phyloP scores from a whole-genome alignment of 1,140 invertebrate species.

The Teleopsis dalmanni region DNA sequence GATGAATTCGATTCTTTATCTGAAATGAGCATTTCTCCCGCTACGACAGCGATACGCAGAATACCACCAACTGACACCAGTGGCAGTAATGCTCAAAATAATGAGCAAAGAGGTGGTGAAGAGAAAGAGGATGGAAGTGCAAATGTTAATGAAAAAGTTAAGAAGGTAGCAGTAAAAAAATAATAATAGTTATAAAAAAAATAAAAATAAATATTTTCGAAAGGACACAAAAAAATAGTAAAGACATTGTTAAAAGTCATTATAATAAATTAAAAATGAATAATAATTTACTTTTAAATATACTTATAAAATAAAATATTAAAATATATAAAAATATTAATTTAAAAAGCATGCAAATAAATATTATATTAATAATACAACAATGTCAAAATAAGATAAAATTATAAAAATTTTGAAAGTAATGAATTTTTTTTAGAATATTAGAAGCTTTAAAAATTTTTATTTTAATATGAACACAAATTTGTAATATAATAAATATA shows the following conservation, averaged over 20 bases:
- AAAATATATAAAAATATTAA: not conserved
- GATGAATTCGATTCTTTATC: constrained; percentile 20
- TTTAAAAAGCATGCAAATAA: not conserved
- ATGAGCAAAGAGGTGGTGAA: not conserved
- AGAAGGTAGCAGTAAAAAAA: too few species aligned
- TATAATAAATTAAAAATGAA: not conserved
- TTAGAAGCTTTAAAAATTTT: too few species aligned
- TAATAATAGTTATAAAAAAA: not conserved
- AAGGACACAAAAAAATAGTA: not conserved
- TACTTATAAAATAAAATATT: not conserved
- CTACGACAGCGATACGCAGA: constrained; percentile 27
- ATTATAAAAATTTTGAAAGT: too few species aligned
- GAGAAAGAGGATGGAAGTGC: not conserved
- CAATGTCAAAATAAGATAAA: too few species aligned
- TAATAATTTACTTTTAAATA: not conserved
- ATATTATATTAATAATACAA: too few species aligned
- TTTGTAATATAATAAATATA: too few species aligned
- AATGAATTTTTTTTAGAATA: too few species aligned
- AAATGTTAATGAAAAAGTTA: not conserved
- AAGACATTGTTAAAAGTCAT: not conserved
- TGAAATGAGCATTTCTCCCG: constrained; percentile 31
- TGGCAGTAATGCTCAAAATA: not conserved
- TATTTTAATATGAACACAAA: too few species aligned
- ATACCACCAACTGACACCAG: not conserved
- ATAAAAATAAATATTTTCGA: not conserved